Evolutionary conservation across 2,888 invertebrate species (phyloP).

Genomic region (Amiota minor): DNA sequence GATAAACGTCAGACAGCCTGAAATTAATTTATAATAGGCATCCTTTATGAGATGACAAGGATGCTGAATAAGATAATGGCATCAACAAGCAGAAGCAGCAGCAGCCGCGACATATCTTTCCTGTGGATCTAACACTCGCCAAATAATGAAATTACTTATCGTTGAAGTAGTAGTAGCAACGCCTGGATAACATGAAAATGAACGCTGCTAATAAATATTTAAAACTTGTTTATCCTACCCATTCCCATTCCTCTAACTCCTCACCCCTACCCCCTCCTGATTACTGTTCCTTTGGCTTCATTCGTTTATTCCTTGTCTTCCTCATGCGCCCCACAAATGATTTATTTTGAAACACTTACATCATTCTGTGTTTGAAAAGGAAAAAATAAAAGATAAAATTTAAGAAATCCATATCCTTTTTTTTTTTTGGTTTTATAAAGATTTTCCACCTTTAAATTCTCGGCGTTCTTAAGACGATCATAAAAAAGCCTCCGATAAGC

Average conservation of each 20-base stretch:
- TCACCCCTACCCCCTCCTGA: background rate
- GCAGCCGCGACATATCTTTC: background rate
- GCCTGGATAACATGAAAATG: slow-evolving; percentile 18
- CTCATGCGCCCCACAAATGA: too few relatives aligned
- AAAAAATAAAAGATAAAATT: background rate
- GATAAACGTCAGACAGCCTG: slow-evolving; percentile 52
- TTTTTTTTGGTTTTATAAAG: background rate
- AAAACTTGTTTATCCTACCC: slow-evolving; percentile 55
- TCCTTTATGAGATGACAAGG: slow-evolving; percentile 67
- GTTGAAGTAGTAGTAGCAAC: slow-evolving; percentile 42
- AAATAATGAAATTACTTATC: slow-evolving; percentile 67
- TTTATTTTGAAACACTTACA: background rate
- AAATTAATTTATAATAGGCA: slow-evolving; percentile 68
- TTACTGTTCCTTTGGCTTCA: background rate
- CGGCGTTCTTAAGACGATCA: background rate
- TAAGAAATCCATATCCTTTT: too few relatives aligned
- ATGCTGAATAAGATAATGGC: slow-evolving; percentile 67
- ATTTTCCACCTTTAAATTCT: slow-evolving; percentile 1
- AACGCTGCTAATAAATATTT: slow-evolving; percentile 65
- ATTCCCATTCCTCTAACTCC: background rate
- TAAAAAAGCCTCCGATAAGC: slow-evolving; percentile 44
- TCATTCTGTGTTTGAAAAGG: background rate
- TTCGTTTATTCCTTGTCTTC: background rate
- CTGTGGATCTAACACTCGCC: slow-evolving; percentile 51
- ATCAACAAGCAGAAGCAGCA: slow-evolving; percentile 56